Evolutionary conservation across 2,797 vertebrate species (phyloP).

Genomic region (Mycteria americana): DNA sequence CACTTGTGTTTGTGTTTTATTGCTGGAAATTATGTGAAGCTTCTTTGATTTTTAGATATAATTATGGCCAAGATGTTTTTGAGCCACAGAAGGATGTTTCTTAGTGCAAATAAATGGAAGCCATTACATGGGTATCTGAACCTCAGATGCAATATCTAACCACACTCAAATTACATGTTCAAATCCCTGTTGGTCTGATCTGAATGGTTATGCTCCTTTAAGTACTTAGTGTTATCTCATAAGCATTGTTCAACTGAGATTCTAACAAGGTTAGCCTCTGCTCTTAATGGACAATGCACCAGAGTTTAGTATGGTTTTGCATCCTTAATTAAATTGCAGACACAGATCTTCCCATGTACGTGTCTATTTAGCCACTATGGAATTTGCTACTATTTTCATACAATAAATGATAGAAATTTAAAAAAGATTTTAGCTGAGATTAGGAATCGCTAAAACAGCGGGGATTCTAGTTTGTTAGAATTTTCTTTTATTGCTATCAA

Average conservation of each 20-base stretch:
- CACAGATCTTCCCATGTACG: not conserved
- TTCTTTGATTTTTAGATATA: not conserved
- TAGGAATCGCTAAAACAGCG: not conserved
- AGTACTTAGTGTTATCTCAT: not conserved
- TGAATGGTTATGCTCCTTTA: not conserved
- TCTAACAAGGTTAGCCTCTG: not conserved
- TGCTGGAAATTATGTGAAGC: not conserved
- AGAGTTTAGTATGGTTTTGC: not conserved
- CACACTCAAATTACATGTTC: not conserved
- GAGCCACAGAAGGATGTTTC: not conserved
- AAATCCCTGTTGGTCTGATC: not conserved
- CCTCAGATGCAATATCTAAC: not conserved
- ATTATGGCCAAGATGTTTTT: not conserved
- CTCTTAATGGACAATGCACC: not conserved
- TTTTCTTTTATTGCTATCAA: not conserved
- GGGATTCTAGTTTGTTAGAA: not conserved
- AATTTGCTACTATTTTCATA: not conserved
- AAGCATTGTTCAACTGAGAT: not conserved
- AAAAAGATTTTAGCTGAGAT: not conserved
- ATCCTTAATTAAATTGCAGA: not conserved
- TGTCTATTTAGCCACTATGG: not conserved
- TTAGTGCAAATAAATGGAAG: conserved; percentile 3
- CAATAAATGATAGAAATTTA: not conserved
- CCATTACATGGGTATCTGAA: not conserved
- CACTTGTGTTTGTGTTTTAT: not conserved